Base-by-base conservation (phyloP, 2,888 invertebrate species). In the Lasioglossum malachurum region DNA sequence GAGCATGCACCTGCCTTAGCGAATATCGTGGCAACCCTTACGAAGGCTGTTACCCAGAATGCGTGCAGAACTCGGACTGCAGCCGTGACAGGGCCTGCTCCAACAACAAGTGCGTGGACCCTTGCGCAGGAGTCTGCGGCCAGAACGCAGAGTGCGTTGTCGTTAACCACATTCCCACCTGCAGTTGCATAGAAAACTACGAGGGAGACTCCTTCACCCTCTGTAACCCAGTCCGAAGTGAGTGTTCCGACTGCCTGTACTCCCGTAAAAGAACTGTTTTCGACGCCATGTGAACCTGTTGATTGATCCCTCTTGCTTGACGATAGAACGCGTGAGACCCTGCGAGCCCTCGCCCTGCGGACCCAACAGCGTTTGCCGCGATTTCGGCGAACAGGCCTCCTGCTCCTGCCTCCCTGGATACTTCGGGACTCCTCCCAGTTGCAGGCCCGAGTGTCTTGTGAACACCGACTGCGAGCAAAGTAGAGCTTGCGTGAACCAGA, bases 81-180 rank as follows among this genome's bases (percentile, higher is more conserved):
- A 95, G 97, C 0, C 95, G 96, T 78, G 96, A 97, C 93, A 97
- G 96, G 93, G 97, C 98, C 31, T 98, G 98, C 94, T 96, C 97
- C 53, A 97, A 97, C 90, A 97, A 97, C 87, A 98, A 98, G 95
- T 98, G 98, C 94, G 95, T 96, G 35, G 97, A 98, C 95, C 98
- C 98, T 8, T 98, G 98, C 92, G 96, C 96, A 31, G 97, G 97
- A 89, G 97, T 97, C 92, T 98, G 98, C 94, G 98, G 98, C 23
- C 95, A 96, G 78, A 97, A 97, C 93, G 97, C 98, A 2, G 96
- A 97, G 84, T 98, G 98, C 93, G 96, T 97, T 91, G 98, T 97
- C 31, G 96, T 97, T 78, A 98, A 98, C 93, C 98, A 97, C 90
- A 95, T 96, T 71, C 97, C 97, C 4, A 96, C 96, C 84, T 97